These are phyloP conservation scores for Hymenochirus boettgeri DNA, from an alignment of 2,113 vertebrate species.

Conservation along the genomic window DNA sequence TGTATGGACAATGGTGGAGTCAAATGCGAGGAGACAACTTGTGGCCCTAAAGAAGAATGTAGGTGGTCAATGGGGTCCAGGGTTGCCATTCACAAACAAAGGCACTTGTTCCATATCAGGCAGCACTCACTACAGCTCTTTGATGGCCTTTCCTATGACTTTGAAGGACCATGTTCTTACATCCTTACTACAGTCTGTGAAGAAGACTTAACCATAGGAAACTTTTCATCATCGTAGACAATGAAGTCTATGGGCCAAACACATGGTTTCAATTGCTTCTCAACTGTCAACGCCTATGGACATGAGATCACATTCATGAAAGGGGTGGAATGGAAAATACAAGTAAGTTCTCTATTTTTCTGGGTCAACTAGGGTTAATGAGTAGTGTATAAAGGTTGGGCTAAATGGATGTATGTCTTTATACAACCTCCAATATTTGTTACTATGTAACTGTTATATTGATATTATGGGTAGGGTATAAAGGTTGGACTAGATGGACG, in stretches of 20 bases:
- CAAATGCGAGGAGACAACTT: conserved; percentile 12
- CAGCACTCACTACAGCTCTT: conserved; percentile 41
- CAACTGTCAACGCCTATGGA: conserved; percentile 29
- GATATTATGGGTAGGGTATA: no score
- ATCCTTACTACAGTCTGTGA: conserved; percentile 32
- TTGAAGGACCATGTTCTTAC: conserved; percentile 45
- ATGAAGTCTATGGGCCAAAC: neutral
- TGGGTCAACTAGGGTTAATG: no score
- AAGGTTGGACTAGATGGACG: no score
- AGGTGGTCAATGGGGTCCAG: conserved; percentile 31
- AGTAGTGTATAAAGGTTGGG: no score
- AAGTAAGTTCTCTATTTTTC: no score
- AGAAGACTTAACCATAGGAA: neutral
- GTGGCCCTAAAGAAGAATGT: conserved; percentile 43
- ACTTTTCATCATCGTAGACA: conserved; percentile 38
- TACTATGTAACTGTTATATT: no score
- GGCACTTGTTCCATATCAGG: conserved; percentile 27
- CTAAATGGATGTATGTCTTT: no score
- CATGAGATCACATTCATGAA: conserved; percentile 30
- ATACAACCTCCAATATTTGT: no score
- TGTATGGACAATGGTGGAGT: conserved; percentile 14
- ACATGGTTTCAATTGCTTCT: neutral
- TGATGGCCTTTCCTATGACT: conserved; percentile 37
- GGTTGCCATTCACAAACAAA: no score
- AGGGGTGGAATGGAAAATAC: conserved; percentile 22